Base-by-base conservation (phyloP, 2,113 vertebrate species). In the Semnornis frantzii region DNA sequence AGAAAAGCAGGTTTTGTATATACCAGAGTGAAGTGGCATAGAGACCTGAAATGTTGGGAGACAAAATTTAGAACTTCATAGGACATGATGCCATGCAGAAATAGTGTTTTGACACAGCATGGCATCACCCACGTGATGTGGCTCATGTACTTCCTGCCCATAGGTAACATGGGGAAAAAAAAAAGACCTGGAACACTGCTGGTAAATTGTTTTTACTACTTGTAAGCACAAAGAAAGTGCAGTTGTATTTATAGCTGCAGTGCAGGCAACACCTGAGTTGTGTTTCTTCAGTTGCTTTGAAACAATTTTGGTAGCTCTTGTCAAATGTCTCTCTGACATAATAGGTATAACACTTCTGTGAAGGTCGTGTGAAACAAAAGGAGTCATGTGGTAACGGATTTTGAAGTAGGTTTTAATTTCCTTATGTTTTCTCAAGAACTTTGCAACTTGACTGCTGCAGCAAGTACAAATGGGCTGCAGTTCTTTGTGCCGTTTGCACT, bases 71-170 rank as follows among this genome's bases (percentile, higher is more conserved):
- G 16, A 72, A 39, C 30, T 72, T 28, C 2, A 0, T 33, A 19
- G 19, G 57, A 55, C 10, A 0, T 2, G 15, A 6, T 52, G n/a
- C 57, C 8, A 3, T 33, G 8, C 3, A 14, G 52, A 85, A 9
- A 6, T 63, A 28, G 31, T 46, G 57, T 21, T 82, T 34, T 74
- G 16, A 42, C 12, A 6, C 5, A 5, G 8, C 2, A 0, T 7
- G 5, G 64, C 30, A 9, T 85, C 59, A 24, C 24, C 64, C 12
- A 57, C n/a, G 3, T 2, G 24, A 33, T 64, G 31, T 52, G 24
- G 14, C 31, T 73, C 0, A 0, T 6, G 2, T 63, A 3, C 8
- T 59, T 66, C 17, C 42, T 30, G 42, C 10, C 11, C 5, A 2
- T 33, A 9, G 31, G 63, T 37, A 63, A 10, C 25, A 3, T 4